Evolutionary conservation across 2,888 invertebrate species (phyloP), one percentile per base, ranked within the genome.

Genomic region (Aelia acuminata): DNA sequence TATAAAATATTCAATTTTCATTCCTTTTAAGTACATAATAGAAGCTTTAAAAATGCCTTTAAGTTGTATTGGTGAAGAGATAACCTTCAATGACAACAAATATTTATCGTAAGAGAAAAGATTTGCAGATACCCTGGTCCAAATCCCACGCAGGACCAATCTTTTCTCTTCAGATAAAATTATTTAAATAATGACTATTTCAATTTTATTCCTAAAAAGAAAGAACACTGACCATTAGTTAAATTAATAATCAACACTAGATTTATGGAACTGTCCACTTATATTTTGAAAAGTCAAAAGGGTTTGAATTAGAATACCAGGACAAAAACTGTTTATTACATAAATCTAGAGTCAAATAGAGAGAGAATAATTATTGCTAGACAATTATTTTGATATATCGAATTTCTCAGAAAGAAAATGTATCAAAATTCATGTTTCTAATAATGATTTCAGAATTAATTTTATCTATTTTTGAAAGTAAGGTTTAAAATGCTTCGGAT

Each of bases 21-120:
- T 35, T 70, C 63, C 18, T 18, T 70, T 70, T 70, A 70, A 70
- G 63, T 70, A 80, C 80, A 80, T n/a, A 43, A 80, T n/a, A 80
- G 43, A n/a, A 80, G 80, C 80, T 80, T 80, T 15, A 80, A 43
- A 47, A n/a, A 43, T 80, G 80, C 80, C 8, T n/a, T 80, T 39
- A 80, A 10, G 43, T n/a, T 80, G 80, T 43, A 80, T 22, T 15
- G n/a, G 63, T 7, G 13, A 15, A 11, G 11, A 35, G 35, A 70
- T 35, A 70, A 18, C 18, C 35, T 18, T 1, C 10, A 70, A 70
- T 26, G 26, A 57, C 4, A 13, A 57, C 26, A 26, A 70, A 70
- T 70, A 70, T 18, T n/a, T n/a, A n/a, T n/a, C n/a, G n/a, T n/a
- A n/a, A n/a, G n/a, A n/a, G n/a, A n/a, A n/a, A n/a, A n/a, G n/a